phyloP scores from a whole-genome alignment of 2,797 vertebrate species.

The Philypnodon macrostomus region DNA sequence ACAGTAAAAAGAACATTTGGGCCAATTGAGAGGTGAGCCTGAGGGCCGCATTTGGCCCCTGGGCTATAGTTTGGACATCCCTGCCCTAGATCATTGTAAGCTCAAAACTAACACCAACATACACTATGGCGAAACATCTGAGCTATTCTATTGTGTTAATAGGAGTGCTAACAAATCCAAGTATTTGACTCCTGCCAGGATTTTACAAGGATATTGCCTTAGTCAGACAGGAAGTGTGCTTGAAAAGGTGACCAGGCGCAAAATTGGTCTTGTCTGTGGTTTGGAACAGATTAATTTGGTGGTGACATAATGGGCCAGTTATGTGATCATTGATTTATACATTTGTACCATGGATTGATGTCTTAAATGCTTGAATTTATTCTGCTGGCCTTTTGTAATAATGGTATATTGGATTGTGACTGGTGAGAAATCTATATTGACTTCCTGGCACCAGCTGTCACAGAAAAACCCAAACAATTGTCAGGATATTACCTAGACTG shows the following conservation, averaged over 20 bases:
- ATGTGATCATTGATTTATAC: constrained; percentile 1
- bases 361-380: constrained; percentile 9
- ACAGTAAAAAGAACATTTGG: too few species aligned
- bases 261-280: neutral
- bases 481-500: neutral
- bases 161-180: too few species aligned
- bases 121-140: too few species aligned
- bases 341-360: neutral
- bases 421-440: constrained; percentile 28
- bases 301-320: neutral
- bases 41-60: too few species aligned
- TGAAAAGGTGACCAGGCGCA: neutral
- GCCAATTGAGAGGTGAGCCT: too few species aligned
- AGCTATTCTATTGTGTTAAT: too few species aligned
- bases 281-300: constrained; percentile 2
- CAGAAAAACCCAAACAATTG: constrained; percentile 3
- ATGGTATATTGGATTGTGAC: neutral
- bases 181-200: neutral
- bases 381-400: constrained; percentile 11
- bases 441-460: constrained; percentile 4
- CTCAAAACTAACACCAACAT: too few species aligned
- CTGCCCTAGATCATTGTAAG: too few species aligned
- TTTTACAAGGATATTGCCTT: neutral
- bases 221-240: constrained; percentile 25
- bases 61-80: too few species aligned